Evolutionary conservation across 2,888 invertebrate species (phyloP).

Genomic region (Eupithecia vulgata): DNA sequence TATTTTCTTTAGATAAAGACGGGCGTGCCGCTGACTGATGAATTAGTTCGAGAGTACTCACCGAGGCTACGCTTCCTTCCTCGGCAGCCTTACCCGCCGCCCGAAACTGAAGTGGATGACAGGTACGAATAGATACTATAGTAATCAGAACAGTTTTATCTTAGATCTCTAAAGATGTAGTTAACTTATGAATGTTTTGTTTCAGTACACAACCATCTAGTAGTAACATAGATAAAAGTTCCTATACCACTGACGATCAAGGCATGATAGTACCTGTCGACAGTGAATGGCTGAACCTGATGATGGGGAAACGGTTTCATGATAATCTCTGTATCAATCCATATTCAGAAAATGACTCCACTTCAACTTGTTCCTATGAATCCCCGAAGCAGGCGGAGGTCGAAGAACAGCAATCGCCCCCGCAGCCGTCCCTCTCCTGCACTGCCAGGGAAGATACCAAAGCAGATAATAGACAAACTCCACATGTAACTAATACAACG

Average conservation of each 20-base stretch:
- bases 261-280: slow-evolving; percentile 83
- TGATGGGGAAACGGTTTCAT: slow-evolving; percentile 86
- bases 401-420: slow-evolving; percentile 75
- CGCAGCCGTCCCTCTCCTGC: slow-evolving; percentile 84
- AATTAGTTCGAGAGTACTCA: slow-evolving; percentile 69
- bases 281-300: slow-evolving; percentile 84
- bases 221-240: slow-evolving; percentile 79
- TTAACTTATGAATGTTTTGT: slow-evolving; percentile 39
- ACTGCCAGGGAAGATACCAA: slow-evolving; percentile 75
- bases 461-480: slow-evolving; percentile 70
- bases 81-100: slow-evolving; percentile 62
- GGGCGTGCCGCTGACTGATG: slow-evolving; percentile 72
- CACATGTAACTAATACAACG: slow-evolving; percentile 59
- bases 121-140: slow-evolving; percentile 54
- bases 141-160: neutral
- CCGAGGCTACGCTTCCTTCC: slow-evolving; percentile 73
- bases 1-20: slow-evolving; percentile 64
- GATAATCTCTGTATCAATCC: slow-evolving; percentile 78
- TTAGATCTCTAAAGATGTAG: neutral
- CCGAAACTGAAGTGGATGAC: slow-evolving; percentile 60
- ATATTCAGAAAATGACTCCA: slow-evolving; percentile 80
- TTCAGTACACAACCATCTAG: slow-evolving; percentile 78
- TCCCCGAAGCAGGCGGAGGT: slow-evolving; percentile 70
- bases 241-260: slow-evolving; percentile 74
- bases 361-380: slow-evolving; percentile 83